A percentile compares a stretch with the other conserved stretches of the same genome.
phyloP scores from a whole-genome alignment of 2,888 invertebrate genomes.

The Caenorhabditis sp. region DNA sequence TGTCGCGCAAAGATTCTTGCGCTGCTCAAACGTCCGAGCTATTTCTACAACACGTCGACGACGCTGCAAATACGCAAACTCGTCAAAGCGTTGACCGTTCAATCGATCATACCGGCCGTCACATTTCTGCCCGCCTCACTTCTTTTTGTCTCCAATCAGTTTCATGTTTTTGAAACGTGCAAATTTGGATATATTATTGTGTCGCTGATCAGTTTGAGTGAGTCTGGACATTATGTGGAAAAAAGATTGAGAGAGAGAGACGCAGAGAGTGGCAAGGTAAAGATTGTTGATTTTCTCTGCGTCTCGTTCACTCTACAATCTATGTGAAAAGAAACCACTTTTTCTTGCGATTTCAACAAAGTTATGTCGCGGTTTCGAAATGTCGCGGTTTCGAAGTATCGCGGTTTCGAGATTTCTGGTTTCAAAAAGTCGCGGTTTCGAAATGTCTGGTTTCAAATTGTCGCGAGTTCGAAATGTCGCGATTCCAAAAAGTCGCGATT shows the following conservation, averaged over 20 bases:
- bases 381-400: too few species aligned
- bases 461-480: too few species aligned
- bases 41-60: conserved; percentile 32
- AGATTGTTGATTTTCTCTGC: neutral
- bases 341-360: too few species aligned
- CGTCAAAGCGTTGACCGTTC: conserved; percentile 31
- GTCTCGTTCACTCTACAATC: too few species aligned
- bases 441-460: too few species aligned
- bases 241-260: neutral
- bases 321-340: too few species aligned
- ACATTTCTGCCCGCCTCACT: conserved; percentile 27
- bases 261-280: too few species aligned
- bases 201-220: conserved; percentile 35
- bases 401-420: too few species aligned
- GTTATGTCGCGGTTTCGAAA: too few species aligned
- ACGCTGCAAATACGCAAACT: conserved; percentile 25
- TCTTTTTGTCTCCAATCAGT: conserved; percentile 27
- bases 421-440: too few species aligned
- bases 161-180: conserved; percentile 31
- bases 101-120: conserved; percentile 29
- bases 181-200: conserved; percentile 36
- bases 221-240: conserved; percentile 3
- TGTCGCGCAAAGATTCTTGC: conserved; percentile 26
- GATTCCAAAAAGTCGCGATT: too few species aligned
- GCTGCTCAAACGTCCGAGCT: conserved; percentile 27